Evolutionary conservation across 2,113 vertebrate species (phyloP).

Genomic region (Eretmochelys imbricata): DNA sequence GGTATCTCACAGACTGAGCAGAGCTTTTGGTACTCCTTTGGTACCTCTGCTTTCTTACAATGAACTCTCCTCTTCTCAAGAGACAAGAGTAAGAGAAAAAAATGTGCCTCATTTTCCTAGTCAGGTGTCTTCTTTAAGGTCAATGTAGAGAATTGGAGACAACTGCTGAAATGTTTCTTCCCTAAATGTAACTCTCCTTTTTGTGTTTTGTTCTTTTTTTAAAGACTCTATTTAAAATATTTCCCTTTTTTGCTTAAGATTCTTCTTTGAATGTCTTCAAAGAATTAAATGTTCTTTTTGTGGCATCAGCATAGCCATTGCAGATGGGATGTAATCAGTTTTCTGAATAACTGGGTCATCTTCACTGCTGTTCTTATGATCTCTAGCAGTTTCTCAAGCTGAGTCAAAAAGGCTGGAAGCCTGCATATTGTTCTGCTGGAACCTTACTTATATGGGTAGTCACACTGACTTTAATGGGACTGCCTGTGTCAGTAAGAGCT

Average conservation of each 20-base stretch:
- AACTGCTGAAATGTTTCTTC: neutral
- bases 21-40: neutral
- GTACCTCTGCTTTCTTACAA: neutral
- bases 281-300: constrained; percentile 35
- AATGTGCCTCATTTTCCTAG: neutral
- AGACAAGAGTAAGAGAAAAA: neutral
- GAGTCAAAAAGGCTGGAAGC: constrained; percentile 12
- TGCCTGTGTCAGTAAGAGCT: constrained; percentile 35
- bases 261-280: constrained; percentile 20
- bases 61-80: neutral
- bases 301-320: constrained; percentile 40
- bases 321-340: constrained; percentile 45
- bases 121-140: neutral
- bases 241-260: neutral
- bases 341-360: constrained; percentile 58
- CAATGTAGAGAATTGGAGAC: neutral
- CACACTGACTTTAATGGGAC: neutral
- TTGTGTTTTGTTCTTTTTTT: constrained; percentile 1
- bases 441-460: neutral
- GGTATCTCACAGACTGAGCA: neutral
- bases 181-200: constrained; percentile 8
- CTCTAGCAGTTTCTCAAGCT: constrained; percentile 9
- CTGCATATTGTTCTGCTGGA: constrained; percentile 6
- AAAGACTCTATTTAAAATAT: neutral
- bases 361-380: constrained; percentile 40